These are phyloP conservation scores for Iphiclides podalirius DNA, from an alignment of 2,888 invertebrate species.

Conservation along the genomic window DNA sequence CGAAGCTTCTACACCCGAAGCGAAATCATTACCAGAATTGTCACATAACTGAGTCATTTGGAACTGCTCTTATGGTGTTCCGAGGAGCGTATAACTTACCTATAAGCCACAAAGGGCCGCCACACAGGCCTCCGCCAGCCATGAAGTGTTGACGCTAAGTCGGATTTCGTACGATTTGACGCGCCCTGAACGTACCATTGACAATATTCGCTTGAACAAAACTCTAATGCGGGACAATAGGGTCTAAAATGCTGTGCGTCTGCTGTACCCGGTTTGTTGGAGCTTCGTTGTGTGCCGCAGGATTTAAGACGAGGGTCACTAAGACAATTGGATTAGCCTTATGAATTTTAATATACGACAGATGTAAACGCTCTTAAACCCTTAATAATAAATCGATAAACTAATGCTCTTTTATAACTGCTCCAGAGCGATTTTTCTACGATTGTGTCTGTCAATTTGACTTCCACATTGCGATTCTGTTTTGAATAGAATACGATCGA, in stretches of 20 bases:
- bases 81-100: conserved; percentile 39
- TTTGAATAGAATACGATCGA: too few relatives aligned
- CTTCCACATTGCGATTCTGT: too few relatives aligned
- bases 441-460: too few relatives aligned
- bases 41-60: too few relatives aligned
- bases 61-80: too few relatives aligned
- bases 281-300: conserved; percentile 1
- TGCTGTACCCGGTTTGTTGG: too few relatives aligned
- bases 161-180: conserved; percentile 68
- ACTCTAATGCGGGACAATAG: conserved; percentile 29
- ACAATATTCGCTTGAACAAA: conserved; percentile 24
- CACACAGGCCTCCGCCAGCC: conserved; percentile 44
- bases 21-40: too few relatives aligned
- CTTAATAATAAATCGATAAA: too few relatives aligned
- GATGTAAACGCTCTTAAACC: conserved; percentile 19
- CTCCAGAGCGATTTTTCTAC: too few relatives aligned
- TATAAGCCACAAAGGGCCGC: conserved; percentile 54
- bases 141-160: conserved; percentile 77
- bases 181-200: conserved; percentile 58
- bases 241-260: conserved; percentile 31
- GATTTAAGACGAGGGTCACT: conserved; percentile 32
- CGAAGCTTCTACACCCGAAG: not conserved
- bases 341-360: conserved; percentile 24
- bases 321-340: conserved; percentile 5
- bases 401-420: too few relatives aligned